Percentiles rank a stretch among this genome's conserved stretches.
These are phyloP conservation scores for Conomelus anceps DNA, from an alignment of 2,888 invertebrate genomes.

Conservation along the genomic window DNA sequence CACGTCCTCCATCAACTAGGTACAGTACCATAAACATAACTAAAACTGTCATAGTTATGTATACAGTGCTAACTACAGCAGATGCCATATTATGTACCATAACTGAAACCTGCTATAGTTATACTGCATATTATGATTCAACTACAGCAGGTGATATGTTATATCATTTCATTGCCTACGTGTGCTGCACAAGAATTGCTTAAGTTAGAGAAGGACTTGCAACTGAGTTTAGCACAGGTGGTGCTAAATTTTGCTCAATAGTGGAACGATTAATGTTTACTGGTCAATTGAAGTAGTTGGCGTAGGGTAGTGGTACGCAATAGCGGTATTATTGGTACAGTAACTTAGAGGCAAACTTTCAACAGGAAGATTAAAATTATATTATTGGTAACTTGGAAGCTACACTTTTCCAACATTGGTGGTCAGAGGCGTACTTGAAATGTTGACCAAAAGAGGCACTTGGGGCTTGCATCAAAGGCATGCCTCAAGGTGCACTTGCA, in stretches of 20 bases:
- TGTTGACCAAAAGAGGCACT: too few relatives aligned
- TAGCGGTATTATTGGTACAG: neutral
- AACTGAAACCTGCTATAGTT: neutral
- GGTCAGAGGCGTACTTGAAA: too few relatives aligned
- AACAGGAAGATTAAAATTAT: neutral
- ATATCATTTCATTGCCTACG: neutral
- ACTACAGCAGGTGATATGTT: neutral
- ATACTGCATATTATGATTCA: neutral
- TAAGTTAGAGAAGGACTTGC: neutral
- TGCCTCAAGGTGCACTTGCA: too few relatives aligned
- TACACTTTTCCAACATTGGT: too few relatives aligned
- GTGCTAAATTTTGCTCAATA: neutral
- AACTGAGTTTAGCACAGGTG: neutral
- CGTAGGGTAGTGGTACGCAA: neutral
- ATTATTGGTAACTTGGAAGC: too few relatives aligned
- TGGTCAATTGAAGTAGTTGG: neutral
- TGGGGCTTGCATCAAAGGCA: too few relatives aligned
- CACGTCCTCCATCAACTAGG: neutral
- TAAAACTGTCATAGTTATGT: neutral
- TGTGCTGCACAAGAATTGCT: neutral
- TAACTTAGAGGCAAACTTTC: neutral
- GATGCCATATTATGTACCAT: neutral
- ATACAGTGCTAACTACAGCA: neutral
- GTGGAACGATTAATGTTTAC: neutral
- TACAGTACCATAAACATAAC: neutral